These are phyloP conservation scores for Pontoporia blainvillei DNA, from an alignment of 2,113 vertebrate genomes.

Conservation along the genomic window DNA sequence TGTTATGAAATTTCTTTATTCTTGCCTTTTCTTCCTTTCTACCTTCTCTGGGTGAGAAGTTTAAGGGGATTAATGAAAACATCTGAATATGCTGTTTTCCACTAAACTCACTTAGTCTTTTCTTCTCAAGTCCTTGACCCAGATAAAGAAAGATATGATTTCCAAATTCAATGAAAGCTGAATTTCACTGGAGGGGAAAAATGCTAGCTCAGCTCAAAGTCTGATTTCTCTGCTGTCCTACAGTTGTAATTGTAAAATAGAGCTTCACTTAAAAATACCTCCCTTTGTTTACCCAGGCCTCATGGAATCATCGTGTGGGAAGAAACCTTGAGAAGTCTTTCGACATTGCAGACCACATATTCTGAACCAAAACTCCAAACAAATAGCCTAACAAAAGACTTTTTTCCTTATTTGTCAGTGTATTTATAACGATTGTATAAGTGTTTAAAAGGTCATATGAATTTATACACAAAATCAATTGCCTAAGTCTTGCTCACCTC, in stretches of 20 bases:
- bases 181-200: background rate
- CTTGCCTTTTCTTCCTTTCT: background rate
- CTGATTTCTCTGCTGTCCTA: conserved; percentile 32
- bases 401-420: background rate
- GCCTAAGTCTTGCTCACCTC: background rate
- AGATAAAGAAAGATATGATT: conserved; percentile 66
- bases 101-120: conserved; percentile 26
- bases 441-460: background rate
- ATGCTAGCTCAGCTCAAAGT: conserved; percentile 51
- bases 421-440: background rate
- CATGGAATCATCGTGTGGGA: background rate
- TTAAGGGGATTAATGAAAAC: conserved; percentile 9
- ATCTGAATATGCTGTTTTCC: conserved; percentile 40
- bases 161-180: conserved; percentile 60
- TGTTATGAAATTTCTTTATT: background rate
- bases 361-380: background rate
- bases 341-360: background rate
- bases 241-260: conserved; percentile 23
- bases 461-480: background rate
- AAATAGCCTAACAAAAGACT: background rate
- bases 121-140: conserved; percentile 63
- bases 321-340: background rate
- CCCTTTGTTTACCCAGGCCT: background rate
- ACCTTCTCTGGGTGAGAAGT: background rate
- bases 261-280: conserved; percentile 1